phyloP scores from a whole-genome alignment of 2,888 invertebrate species.

The Rhingia rostrata region DNA sequence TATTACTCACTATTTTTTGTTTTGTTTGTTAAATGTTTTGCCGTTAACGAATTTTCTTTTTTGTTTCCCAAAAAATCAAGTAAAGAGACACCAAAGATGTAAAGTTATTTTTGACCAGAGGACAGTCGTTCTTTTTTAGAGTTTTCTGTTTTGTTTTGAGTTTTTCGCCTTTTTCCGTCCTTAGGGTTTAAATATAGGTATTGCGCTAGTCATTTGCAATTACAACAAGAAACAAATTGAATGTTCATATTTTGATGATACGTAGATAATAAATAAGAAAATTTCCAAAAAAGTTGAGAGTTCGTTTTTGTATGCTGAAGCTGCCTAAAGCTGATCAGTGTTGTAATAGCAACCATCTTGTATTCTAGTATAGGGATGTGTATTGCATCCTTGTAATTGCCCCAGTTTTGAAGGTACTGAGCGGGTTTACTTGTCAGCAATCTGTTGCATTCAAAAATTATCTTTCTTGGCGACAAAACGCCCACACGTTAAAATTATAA shows the following conservation, averaged over 20 bases:
- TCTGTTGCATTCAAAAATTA: no score
- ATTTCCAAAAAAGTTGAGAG: conserved; percentile 1
- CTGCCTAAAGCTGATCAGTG: no score
- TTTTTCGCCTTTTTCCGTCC: conserved; percentile 48
- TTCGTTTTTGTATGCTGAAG: no score
- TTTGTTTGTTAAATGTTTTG: conserved; percentile 37
- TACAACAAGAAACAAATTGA: conserved; percentile 11
- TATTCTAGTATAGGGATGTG: background rate
- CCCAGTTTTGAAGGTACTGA: no score
- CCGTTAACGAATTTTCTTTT: conserved; percentile 9
- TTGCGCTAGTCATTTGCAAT: conserved; percentile 57
- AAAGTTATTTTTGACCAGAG: conserved; percentile 13
- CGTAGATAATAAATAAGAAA: conserved; percentile 51
- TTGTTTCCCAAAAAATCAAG: conserved; percentile 6
- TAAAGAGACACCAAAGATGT: conserved; percentile 53
- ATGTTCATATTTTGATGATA: conserved; percentile 58
- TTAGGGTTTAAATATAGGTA: conserved; percentile 26
- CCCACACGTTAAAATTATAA: no score
- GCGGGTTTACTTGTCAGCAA: no score
- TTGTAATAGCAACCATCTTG: background rate
- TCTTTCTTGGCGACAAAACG: no score
- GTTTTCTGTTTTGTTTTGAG: no score
- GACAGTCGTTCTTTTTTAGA: conserved; percentile 15
- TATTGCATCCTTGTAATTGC: no score
- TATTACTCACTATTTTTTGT: conserved; percentile 1